phyloP scores from a whole-genome alignment of 2,888 invertebrate genomes.

The Macrosiphum euphorbiae region DNA sequence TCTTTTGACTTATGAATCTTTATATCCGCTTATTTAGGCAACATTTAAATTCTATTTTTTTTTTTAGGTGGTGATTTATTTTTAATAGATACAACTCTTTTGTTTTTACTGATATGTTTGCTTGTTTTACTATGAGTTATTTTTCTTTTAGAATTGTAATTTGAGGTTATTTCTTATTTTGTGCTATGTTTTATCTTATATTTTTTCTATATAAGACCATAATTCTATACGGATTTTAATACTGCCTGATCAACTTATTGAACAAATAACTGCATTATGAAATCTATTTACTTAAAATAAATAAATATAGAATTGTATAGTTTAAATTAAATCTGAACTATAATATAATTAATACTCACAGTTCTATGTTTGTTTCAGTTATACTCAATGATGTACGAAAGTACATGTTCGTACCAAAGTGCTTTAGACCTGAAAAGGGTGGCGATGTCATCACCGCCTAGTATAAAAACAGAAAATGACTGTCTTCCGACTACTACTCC shows the following conservation, averaged over 20 bases:
- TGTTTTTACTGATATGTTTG: background rate
- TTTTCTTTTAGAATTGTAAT: background rate
- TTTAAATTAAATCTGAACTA: background rate
- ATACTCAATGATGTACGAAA: slow-evolving; percentile 82
- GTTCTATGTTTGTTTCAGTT: slow-evolving; percentile 1
- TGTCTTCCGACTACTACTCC: slow-evolving; percentile 60
- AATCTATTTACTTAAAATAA: background rate
- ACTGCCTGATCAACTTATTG: background rate
- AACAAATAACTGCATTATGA: background rate
- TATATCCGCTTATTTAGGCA: background rate
- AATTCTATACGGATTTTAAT: background rate
- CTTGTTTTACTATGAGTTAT: background rate
- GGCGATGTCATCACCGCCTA: slow-evolving; percentile 69
- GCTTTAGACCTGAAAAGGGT: slow-evolving; percentile 82
- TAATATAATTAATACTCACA: background rate
- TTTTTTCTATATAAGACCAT: background rate
- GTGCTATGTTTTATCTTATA: background rate
- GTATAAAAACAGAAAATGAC: slow-evolving; percentile 72
- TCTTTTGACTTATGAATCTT: background rate
- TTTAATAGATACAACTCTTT: background rate
- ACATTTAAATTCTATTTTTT: background rate
- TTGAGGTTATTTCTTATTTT: background rate
- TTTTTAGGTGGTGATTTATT: background rate
- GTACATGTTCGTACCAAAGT: slow-evolving; percentile 92
- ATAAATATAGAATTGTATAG: background rate